Conservation (phyloP, 2,113 vertebrate genomes). For the Harpagus bidentatus region DNA sequence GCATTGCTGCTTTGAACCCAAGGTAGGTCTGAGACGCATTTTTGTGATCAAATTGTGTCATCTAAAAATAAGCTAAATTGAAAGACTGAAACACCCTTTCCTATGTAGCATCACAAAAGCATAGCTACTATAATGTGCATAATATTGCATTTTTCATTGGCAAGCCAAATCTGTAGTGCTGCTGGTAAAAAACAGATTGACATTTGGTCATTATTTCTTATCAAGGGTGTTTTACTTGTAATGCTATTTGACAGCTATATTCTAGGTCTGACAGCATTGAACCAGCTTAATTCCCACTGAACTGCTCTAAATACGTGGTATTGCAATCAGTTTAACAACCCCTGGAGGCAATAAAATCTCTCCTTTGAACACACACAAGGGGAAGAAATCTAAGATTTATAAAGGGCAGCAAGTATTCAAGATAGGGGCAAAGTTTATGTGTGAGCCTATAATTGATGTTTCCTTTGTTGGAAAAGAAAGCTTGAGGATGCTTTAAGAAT, state of each 20-base stretch:
- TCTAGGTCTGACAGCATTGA: constrained; percentile 89
- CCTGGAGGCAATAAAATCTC: constrained; percentile 90
- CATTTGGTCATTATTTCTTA: constrained; percentile 92
- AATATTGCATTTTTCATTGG: constrained; percentile 73
- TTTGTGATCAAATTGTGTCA: constrained; percentile 18
- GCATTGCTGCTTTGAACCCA: background rate
- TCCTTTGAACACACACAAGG: constrained; percentile 93
- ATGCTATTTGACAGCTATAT: constrained; percentile 95
- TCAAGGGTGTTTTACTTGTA: constrained; percentile 86
- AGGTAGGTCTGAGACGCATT: background rate
- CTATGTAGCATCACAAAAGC: constrained; percentile 42
- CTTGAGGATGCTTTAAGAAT: constrained; percentile 89
- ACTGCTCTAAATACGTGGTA: constrained; percentile 94
- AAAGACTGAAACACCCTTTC: constrained; percentile 33
- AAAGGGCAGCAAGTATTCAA: constrained; percentile 90
- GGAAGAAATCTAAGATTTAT: constrained; percentile 90
- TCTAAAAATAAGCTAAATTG: background rate
- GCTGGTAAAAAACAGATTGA: constrained; percentile 77
- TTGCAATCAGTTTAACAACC: constrained; percentile 98
- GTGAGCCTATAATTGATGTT: constrained; percentile 92
- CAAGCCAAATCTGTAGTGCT: constrained; percentile 50
- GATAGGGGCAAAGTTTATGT: constrained; percentile 92
- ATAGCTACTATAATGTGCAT: constrained; percentile 62
- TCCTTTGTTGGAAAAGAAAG: constrained; percentile 87
- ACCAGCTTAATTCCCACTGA: constrained; percentile 92